Evolutionary conservation across 2,797 vertebrate species (phyloP), one percentile per base, ranked within the genome.

Genomic region (Sebastolobus altivelis): DNA sequence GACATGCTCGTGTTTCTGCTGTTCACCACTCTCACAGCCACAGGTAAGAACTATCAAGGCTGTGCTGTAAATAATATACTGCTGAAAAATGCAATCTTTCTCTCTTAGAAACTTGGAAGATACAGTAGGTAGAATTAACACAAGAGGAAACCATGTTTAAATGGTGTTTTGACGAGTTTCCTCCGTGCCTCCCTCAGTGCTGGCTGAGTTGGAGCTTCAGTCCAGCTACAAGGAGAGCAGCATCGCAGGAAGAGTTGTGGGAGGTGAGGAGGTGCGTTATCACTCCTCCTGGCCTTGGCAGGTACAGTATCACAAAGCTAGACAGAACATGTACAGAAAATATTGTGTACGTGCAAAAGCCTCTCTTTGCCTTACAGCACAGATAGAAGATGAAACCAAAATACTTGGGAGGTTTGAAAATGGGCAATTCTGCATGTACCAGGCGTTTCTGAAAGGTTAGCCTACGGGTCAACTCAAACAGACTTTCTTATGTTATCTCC

Each of bases 231-330:
- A 81, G 56, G 75, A 86, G 80, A 62, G 75, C 7, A 61, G 22
- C 4, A 3, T 35, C 1, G 70, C 69, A 40, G 85, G 68, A 60
- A 89, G 83, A 82, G 84, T 86, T 5, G 89, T 93, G 7, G 92
- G 89, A 54, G 89, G 86, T 37, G 35, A 81, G 3, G 65, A 59
- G 12, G 88, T 87, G 14, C 3, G 2, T 14, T n/a, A 43, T 61
- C 46, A 77, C 27, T 52, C 38, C 75, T 83, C 79, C 3, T 94
- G 93, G 93, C 88, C 87, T n/a, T 94, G 91, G 84, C 90, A 94
- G 92, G 91, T 94, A 63, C 27, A 37, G 54, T n/a, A 85, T 59
- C 22, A 35, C 55, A 29, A 3, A 33, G n/a, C n/a, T 9, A 46
- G 56, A 40, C 6, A 43, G 37, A 55, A 29, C 29, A 22, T 31